Conservation (phyloP, 23 tunicate species). For the Phallusia fumigata region DNA sequence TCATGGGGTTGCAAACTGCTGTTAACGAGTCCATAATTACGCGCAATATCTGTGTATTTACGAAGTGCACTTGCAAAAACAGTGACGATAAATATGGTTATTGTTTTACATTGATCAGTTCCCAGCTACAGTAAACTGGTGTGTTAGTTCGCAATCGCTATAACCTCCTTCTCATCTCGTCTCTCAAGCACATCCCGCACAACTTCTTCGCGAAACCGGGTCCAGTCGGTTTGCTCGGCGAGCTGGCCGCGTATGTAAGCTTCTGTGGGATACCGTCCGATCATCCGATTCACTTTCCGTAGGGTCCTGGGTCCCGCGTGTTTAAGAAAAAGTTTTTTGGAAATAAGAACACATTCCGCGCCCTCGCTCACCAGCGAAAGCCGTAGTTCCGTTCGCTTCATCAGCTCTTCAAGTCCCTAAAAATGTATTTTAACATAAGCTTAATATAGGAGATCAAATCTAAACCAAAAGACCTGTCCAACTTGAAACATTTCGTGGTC, state of each 20-base stretch:
- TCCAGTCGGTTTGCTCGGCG: slow-evolving; percentile 42
- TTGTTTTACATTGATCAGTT: no score
- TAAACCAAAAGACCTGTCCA: no score
- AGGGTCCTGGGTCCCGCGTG: slow-evolving; percentile 37
- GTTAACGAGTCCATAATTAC: no score
- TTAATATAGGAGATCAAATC: not conserved
- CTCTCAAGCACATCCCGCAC: slow-evolving; percentile 36
- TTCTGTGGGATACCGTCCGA: slow-evolving; percentile 75
- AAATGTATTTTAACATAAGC: not conserved
- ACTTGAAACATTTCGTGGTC: no score
- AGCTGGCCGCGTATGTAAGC: slow-evolving; percentile 51
- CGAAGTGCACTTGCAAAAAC: no score
- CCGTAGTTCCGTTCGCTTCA: slow-evolving; percentile 52
- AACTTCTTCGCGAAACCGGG: slow-evolving; percentile 35
- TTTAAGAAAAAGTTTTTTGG: slow-evolving; percentile 49
- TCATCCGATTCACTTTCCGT: slow-evolving; percentile 23
- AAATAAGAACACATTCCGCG: slow-evolving; percentile 59
- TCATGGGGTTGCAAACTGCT: no score
- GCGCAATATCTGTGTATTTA: no score
- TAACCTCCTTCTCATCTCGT: slow-evolving; percentile 28
- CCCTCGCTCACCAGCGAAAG: slow-evolving; percentile 63
- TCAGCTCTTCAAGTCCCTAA: slow-evolving; percentile 75
- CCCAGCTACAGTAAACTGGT: no score
- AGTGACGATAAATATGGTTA: no score
- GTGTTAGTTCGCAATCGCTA: not conserved